Evolutionary conservation across 2,797 vertebrate genomes (phyloP).

Genomic region (Arctocebus calabarensis): DNA sequence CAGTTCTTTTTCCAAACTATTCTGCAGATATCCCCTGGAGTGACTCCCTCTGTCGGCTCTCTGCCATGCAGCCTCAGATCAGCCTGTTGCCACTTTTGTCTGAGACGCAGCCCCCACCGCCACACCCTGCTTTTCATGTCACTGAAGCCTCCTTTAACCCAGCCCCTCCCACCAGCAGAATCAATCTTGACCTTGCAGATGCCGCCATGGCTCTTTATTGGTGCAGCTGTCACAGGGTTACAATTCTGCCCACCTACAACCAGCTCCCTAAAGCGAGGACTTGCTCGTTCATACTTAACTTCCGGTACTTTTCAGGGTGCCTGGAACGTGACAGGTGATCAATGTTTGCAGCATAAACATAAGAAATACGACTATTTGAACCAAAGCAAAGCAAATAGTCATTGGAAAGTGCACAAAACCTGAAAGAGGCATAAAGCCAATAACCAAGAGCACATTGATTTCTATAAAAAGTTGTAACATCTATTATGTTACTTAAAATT

Average conservation of each 20-base stretch:
- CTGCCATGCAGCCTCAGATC: not conserved
- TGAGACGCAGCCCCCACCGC: not conserved
- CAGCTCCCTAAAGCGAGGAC: not conserved
- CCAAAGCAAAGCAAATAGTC: not conserved
- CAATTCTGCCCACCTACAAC: not conserved
- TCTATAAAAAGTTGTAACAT: slow-evolving; percentile 11
- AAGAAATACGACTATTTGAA: not conserved
- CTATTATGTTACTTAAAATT: slow-evolving; percentile 49
- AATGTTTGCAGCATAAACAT: not conserved
- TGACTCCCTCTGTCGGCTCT: not conserved
- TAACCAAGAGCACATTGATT: not conserved
- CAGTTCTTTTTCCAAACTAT: not conserved
- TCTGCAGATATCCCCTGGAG: not conserved
- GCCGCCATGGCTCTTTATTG: too few species aligned
- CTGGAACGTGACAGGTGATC: not conserved
- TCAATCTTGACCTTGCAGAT: not conserved
- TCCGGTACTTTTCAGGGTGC: not conserved
- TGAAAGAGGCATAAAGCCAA: not conserved
- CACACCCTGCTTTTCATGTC: not conserved
- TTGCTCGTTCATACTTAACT: not conserved
- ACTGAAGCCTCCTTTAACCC: not conserved
- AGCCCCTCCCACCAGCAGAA: not conserved
- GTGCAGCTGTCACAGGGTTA: rapidly evolving
- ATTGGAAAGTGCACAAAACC: not conserved
- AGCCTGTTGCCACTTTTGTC: not conserved